A percentile compares a stretch with the other conserved stretches of the same genome.
phyloP scores from a whole-genome alignment of 1,140 invertebrate genomes.

The Pseudoatta argentina region DNA sequence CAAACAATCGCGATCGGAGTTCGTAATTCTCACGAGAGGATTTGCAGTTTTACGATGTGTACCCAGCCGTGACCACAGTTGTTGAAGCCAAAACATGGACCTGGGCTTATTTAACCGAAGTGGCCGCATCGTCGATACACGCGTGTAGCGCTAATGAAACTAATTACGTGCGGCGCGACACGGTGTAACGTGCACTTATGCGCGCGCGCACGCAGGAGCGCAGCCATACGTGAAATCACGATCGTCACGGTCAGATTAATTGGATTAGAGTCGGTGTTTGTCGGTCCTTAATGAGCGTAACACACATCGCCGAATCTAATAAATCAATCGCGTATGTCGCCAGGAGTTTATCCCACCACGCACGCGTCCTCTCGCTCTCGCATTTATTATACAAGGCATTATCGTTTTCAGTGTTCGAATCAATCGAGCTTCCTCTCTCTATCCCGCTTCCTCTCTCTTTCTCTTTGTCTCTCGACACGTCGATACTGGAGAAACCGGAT shows the following conservation, averaged over 20 bases:
- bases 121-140: conserved; percentile 50
- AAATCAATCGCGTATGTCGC: conserved; percentile 69
- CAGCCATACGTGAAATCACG: conserved; percentile 62
- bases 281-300: conserved; percentile 67
- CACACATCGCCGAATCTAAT: conserved; percentile 61
- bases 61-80: conserved; percentile 4
- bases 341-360: background rate
- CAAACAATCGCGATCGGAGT: background rate
- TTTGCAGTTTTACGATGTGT: conserved; percentile 33
- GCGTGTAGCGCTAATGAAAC: conserved; percentile 66
- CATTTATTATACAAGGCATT: conserved; percentile 65
- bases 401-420: conserved; percentile 51
- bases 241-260: conserved; percentile 69
- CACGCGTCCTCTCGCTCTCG: background rate
- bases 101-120: conserved; percentile 61
- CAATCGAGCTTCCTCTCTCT: background rate
- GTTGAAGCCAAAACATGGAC: background rate
- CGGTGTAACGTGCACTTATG: conserved; percentile 63
- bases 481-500: conserved; percentile 25
- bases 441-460: background rate
- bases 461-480: background rate
- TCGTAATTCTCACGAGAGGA: background rate
- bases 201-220: conserved; percentile 12
- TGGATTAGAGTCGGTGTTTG: conserved; percentile 66
- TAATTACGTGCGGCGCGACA: conserved; percentile 67